Base-by-base conservation (phyloP, 2,797 vertebrate genomes). In the Holocentrus rufus region DNA sequence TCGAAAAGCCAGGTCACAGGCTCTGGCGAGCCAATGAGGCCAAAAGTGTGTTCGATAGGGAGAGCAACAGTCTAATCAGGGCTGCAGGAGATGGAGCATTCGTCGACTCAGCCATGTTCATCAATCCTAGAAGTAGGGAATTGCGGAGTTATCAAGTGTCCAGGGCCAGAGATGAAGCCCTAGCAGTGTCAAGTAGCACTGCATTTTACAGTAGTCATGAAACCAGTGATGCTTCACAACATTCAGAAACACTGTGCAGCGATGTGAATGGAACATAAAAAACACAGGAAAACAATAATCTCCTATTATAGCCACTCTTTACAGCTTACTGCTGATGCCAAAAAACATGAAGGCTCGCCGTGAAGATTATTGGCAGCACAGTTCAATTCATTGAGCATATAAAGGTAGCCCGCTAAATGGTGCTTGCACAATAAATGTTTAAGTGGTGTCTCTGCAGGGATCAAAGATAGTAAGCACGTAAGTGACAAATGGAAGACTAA, bases 51-150 rank as follows among this genome's bases (percentile, higher is more conserved):
- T 82, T 27, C 69, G 69, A 85, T 46, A 63, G 78, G 69, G 72
- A 68, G 80, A 82, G 79, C 11, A 49, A 67, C 76, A 53, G 64
- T 68, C 70, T 85, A 87, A 87, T 89, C 80, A 76, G 68, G 68
- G 53, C 68, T 80, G 80, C 78, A 70, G 82, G 76, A 68, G 55
- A 73, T 53, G 61, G 76, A 80, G 83, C 71, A 69, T 85, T 79
- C 87, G 86, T 87, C 79, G 86, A 90, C 83, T 86, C 76, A 47
- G 68, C 65, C 69, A 72, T 65, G 65, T 82, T 73, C 81, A 77
- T 88, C 88, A 85, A 74, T 84, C 84, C 74, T 31, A 60, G 69
- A 11, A 5, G 65, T 68, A 30, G 70, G 73, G 49, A 44, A 57
- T 66, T 65, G 82, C 71, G 10, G 52, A 69, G 77, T 67, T 80